Base-by-base conservation (phyloP, 2,888 invertebrate species). In the Cataglyphis cursor region DNA sequence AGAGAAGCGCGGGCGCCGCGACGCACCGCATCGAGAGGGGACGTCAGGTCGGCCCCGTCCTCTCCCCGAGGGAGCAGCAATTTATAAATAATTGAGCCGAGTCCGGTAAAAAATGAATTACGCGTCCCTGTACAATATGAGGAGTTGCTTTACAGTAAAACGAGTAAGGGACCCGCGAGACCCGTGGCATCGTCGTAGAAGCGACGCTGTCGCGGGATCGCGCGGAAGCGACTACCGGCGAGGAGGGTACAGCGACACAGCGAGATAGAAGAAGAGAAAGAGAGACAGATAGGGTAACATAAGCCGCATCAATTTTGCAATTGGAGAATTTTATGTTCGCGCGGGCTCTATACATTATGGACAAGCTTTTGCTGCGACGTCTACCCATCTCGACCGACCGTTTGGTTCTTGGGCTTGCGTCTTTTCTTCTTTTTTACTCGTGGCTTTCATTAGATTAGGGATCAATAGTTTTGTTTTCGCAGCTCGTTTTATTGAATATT, bases 21-120 rank as follows among this genome's bases (percentile, higher is more conserved):
- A 35, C 51, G 83, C 84, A 76, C 64, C 59, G 73, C 54, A 59
- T 59, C 59, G 57, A 78, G 57, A 78, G 64, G 85, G 88, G 84
- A 85, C 84, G 89, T 84, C 89, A 86, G 87, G 88, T 89, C 87
- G 86, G 76, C 76, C 85, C 84, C 82, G 86, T 85, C 75, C 85
- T 91, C 85, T 91, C 91, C 93, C 90, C 94, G 82, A 73, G 93
- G 93, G 95, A 94, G 92, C 93, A 93, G 94, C 95, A 95, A 95
- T 95, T 95, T 95, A 95, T 95, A 95, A 95, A 95, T 95, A 95
- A 95, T 95, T 95, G 95, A 95, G 92, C 92, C 90, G 93, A 90
- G 95, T 95, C 95, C 95, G 94, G 95, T 95, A 94, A 95, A 95
- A 95, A 95, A 95, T 95, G 95, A 95, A 94, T 95, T 95, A 95